Conservation (phyloP, 37 sponge, comb jelly and placozoan species). For the Petrosia ficiformis region DNA sequence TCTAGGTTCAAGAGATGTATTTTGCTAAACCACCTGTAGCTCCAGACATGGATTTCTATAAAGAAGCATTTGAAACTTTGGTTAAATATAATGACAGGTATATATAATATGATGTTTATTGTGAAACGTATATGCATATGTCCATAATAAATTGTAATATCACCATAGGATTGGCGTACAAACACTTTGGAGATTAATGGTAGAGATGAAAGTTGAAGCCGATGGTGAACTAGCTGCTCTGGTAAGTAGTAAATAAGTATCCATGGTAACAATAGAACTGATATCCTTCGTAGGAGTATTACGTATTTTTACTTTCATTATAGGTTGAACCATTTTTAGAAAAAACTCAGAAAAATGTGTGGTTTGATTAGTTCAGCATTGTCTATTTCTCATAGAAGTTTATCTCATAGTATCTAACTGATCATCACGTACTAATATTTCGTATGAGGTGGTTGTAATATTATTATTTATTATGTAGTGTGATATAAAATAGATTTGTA, state of each 20-base stretch:
- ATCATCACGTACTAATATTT: no score
- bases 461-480: no score
- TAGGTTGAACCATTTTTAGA: conserved; percentile 41
- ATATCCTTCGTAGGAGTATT: no score
- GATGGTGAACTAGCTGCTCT: conserved; percentile 34
- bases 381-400: no score
- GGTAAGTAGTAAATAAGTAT: conserved; percentile 16
- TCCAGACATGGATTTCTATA: conserved; percentile 69
- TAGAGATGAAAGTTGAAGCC: conserved; percentile 43
- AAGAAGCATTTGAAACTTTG: conserved; percentile 52
- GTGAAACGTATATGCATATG: background rate
- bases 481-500: no score
- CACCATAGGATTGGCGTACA: conserved; percentile 32
- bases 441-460: no score
- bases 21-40: conserved; percentile 74
- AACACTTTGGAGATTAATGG: conserved; percentile 44
- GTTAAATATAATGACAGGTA: conserved; percentile 75
- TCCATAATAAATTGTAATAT: background rate
- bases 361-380: no score
- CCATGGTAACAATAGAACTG: no score
- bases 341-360: conserved; percentile 15
- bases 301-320: background rate
- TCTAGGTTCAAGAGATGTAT: conserved; percentile 76
- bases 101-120: background rate
- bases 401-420: no score